Evolutionary conservation across 2,888 invertebrate species (phyloP).

Genomic region (Drosophila tanythrix): DNA sequence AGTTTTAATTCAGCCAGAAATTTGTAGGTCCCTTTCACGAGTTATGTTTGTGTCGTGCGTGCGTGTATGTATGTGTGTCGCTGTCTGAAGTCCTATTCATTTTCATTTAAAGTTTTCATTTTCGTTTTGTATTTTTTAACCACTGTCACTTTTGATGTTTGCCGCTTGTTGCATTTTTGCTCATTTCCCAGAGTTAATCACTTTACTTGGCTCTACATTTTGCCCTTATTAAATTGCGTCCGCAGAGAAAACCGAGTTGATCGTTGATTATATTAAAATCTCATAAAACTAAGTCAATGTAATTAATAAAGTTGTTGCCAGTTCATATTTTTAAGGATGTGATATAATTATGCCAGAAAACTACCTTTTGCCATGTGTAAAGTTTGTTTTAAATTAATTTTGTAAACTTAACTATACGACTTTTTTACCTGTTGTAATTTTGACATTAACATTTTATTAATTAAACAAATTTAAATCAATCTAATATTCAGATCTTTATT

Average conservation of each 20-base stretch:
- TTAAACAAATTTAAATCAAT: background rate
- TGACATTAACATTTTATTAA: background rate
- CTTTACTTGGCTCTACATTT: conserved; percentile 48
- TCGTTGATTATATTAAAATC: conserved; percentile 68
- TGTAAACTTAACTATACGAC: background rate
- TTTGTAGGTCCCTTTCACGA: conserved; percentile 19
- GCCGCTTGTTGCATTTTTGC: conserved; percentile 46
- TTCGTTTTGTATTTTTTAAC: conserved; percentile 11
- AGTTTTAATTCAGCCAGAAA: conserved; percentile 50
- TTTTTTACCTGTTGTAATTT: background rate
- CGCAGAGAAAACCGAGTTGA: conserved; percentile 33
- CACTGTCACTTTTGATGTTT: conserved; percentile 36
- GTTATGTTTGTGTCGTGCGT: conserved; percentile 5
- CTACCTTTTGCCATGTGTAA: conserved; percentile 5
- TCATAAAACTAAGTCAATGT: conserved; percentile 68
- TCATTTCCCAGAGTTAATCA: conserved; percentile 58
- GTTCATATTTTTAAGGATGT: conserved; percentile 33
- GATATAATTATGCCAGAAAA: conserved; percentile 30
- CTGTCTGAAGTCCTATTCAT: conserved; percentile 45
- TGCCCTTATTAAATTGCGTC: conserved; percentile 47
- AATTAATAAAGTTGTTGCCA: conserved; percentile 70
- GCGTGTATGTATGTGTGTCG: background rate
- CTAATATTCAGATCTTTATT: background rate
- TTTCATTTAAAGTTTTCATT: conserved; percentile 50
- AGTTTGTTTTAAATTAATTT: background rate